Evolutionary conservation across 2,797 vertebrate genomes (phyloP).

Genomic region (Hephaestus fuliginosus): DNA sequence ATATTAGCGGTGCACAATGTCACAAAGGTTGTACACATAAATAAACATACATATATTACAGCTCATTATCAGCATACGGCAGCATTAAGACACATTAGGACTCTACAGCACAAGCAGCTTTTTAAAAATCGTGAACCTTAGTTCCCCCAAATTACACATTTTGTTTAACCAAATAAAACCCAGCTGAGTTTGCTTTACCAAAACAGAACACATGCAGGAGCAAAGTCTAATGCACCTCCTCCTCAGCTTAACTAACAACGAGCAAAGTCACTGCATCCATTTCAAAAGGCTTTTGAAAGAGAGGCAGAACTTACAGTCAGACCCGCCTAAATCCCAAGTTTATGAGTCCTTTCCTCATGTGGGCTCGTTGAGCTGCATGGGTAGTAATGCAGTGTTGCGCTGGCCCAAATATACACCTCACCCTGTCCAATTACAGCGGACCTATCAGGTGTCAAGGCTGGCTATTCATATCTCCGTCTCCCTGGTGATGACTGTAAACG

Average conservation of each 20-base stretch:
- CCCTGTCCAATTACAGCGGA: conserved; percentile 61
- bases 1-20: background rate
- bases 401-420: conserved; percentile 78
- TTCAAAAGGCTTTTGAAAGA: conserved; percentile 54
- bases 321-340: conserved; percentile 54
- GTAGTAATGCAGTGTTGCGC: conserved; percentile 43
- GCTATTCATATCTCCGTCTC: conserved; percentile 87
- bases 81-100: background rate
- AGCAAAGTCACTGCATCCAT: conserved; percentile 40
- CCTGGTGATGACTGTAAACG: conserved; percentile 73
- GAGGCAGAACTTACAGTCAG: conserved; percentile 63
- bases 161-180: conserved; percentile 37
- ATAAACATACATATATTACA: background rate
- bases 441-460: conserved; percentile 81
- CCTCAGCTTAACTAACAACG: conserved; percentile 19
- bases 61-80: background rate
- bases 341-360: conserved; percentile 67
- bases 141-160: conserved; percentile 2
- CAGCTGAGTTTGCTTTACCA: background rate
- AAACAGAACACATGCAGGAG: conserved; percentile 46
- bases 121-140: conserved; percentile 20
- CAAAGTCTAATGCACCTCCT: conserved; percentile 35
- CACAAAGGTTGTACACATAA: background rate
- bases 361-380: conserved; percentile 44
- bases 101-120: conserved; percentile 1